Evolutionary conservation across 2,888 invertebrate genomes (phyloP).

Genomic region (Cabera pusaria): DNA sequence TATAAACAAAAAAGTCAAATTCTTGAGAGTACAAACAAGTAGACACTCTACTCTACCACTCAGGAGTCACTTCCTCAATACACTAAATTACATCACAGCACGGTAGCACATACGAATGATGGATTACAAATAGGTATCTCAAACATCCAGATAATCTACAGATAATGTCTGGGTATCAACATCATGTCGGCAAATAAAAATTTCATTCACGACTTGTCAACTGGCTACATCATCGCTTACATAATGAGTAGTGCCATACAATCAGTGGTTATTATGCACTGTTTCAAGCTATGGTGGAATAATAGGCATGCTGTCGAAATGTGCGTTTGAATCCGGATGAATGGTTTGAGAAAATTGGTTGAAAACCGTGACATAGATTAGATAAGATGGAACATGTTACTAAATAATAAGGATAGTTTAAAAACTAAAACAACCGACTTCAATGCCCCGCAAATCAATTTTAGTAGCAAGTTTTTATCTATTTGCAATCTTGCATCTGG

Average conservation of each 20-base stretch:
- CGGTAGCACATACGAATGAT: constrained; percentile 6
- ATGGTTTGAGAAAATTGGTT: no score
- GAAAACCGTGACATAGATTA: no score
- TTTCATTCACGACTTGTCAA: constrained; percentile 15
- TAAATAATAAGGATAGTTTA: no score
- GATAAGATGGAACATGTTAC: no score
- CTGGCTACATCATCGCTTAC: constrained; percentile 3
- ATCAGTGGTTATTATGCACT: constrained; percentile 3
- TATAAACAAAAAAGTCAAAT: no score
- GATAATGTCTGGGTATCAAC: constrained; percentile 7
- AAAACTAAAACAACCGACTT: no score
- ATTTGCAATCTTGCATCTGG: no score
- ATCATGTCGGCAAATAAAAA: constrained; percentile 6
- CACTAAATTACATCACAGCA: constrained; percentile 11
- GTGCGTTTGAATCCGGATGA: no score
- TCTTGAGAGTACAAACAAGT: no score
- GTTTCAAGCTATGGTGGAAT: constrained; percentile 3
- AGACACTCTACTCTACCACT: no score
- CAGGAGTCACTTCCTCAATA: neutral
- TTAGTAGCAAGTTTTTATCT: no score
- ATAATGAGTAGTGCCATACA: constrained; percentile 3
- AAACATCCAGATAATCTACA: constrained; percentile 4
- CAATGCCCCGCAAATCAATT: no score
- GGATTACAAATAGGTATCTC: constrained; percentile 10
- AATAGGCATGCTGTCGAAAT: constrained; percentile 4